A percentile compares a stretch with the other conserved stretches of the same genome.
These are phyloP conservation scores for Caenorhabditis tropicalis DNA, from an alignment of 1,140 invertebrate genomes.

Conservation along the genomic window DNA sequence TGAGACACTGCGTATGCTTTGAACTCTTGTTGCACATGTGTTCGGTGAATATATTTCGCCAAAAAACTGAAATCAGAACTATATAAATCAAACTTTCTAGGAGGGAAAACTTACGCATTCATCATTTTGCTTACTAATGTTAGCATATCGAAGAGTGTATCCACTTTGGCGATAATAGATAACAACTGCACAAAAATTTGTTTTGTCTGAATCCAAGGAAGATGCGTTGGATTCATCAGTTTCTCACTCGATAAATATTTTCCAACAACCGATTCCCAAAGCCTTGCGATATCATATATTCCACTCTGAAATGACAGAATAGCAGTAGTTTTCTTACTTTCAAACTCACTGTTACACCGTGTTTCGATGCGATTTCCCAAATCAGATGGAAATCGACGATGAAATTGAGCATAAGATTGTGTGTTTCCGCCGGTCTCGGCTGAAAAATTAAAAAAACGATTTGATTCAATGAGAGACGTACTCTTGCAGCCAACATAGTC, in stretches of 20 bases:
- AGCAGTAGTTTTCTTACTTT: too few relatives aligned
- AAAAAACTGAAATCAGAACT: not conserved
- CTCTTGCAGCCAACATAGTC: not conserved
- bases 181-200: not conserved
- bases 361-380: not conserved
- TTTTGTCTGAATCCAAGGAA: slow-evolving; percentile 20
- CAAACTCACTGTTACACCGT: not conserved
- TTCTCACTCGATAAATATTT: not conserved
- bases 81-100: not conserved
- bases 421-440: not conserved
- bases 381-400: not conserved
- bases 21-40: not conserved
- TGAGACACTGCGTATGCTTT: not conserved
- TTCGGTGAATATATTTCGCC: not conserved
- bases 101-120: not conserved
- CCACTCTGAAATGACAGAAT: not conserved
- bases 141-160: not conserved
- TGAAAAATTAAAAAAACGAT: not conserved
- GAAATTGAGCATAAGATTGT: not conserved
- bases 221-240: not conserved
- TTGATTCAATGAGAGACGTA: not conserved
- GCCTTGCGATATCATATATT: not conserved
- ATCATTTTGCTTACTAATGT: not conserved
- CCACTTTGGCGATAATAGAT: not conserved
- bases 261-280: not conserved